Conservation (phyloP, 2,113 vertebrate species). For the Rostratula benghalensis region DNA sequence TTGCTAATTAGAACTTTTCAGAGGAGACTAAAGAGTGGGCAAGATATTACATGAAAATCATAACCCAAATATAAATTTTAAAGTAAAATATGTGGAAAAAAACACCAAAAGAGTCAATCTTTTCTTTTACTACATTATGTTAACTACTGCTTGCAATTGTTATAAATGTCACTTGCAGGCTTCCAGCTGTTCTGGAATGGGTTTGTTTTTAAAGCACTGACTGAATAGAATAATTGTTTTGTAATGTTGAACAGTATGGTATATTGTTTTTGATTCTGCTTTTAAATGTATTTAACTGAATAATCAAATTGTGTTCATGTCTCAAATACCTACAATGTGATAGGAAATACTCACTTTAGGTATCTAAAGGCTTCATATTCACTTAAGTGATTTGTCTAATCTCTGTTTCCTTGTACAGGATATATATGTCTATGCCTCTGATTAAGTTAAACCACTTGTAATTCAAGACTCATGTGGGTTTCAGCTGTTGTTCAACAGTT, state of each 20-base stretch:
- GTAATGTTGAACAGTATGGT: conserved; percentile 21
- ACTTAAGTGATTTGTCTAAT: background rate
- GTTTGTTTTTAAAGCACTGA: conserved; percentile 58
- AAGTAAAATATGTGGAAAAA: conserved; percentile 17
- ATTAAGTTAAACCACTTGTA: background rate
- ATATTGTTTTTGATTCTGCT: conserved; percentile 18
- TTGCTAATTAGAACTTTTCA: conserved; percentile 20
- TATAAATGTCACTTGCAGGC: conserved; percentile 52
- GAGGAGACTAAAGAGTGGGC: background rate
- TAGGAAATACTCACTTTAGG: conserved; percentile 9
- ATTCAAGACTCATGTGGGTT: background rate
- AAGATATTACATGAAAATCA: conserved; percentile 12
- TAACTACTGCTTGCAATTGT: conserved; percentile 24
- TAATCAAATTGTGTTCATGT: conserved; percentile 15
- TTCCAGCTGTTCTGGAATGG: conserved; percentile 59
- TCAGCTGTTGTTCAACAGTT: background rate
- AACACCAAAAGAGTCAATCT: background rate
- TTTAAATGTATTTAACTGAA: conserved; percentile 49
- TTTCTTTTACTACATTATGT: conserved; percentile 39
- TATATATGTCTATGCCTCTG: background rate
- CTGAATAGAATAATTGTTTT: conserved; percentile 64
- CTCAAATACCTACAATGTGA: background rate
- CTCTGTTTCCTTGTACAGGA: background rate
- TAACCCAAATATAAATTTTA: conserved; percentile 8
- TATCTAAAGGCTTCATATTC: background rate